Base-by-base conservation (phyloP, 2,888 invertebrate genomes). In the Cephus rjabovi region DNA sequence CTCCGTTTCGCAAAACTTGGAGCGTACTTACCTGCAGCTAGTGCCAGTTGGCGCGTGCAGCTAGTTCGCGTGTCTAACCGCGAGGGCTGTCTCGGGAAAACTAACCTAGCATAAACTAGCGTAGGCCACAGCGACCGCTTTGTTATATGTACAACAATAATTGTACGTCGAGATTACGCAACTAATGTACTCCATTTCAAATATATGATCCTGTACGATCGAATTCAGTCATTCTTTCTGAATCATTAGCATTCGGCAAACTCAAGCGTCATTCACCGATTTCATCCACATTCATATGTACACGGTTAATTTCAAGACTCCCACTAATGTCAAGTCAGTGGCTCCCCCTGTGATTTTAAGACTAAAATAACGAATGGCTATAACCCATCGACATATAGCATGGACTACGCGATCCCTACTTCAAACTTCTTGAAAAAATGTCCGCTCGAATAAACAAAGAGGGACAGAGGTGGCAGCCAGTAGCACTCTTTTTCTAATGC, bases 1-100 rank as follows among this genome's bases (percentile, higher is more conserved):
- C 76, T 74, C 34, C 35, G 34, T 40, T 76, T 40, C 74, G 35
- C 73, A 74, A 74, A 76, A 76, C 75, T 71, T 30, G 75, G 40
- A 37, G 23, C 34, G 74, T 35, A 74, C 74, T 35, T 40, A 34
- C 37, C 74, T 30, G 34, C 35, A 30, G 74, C 35, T 12, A 35
- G 37, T 74, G 35, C 33, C 74, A 56, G 37, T 40, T 31, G 34
- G 74, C 74, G 35, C 74, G 74, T 34, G 74, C 35, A 74, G 74
- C 33, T 34, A 74, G 37, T 74, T 71, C 35, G 74, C 74, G 74
- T 35, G 74, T 35, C 34, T 34, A 40, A 40, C 74, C 35, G 30
- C 74, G 15, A 33, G 74, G 37, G 37, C 74, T 74, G 37, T 74
- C 37, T 74, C 74, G 74, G 30, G 34, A 23, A 74, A 71, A 71